Evolutionary conservation across 2,113 vertebrate genomes (phyloP), one percentile per base, ranked within the genome.

Genomic region (Cyprinus carpio): DNA sequence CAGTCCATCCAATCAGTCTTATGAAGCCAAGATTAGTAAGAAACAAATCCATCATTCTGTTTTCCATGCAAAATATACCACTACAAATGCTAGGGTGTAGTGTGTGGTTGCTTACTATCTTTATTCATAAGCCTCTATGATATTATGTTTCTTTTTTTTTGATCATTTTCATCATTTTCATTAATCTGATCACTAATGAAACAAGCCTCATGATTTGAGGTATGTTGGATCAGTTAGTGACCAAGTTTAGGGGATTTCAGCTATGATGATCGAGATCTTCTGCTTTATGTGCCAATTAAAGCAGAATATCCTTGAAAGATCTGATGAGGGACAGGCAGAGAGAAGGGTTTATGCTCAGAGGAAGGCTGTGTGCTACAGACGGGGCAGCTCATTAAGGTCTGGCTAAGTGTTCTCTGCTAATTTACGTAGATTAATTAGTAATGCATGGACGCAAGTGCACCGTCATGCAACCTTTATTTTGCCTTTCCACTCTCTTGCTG

Each of bases 381-480:
- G 13, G 13, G 25, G 67, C 12, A 84, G 18, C 31, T 76, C 40
- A 77, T 84, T 84, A 84, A 62, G 15, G 20, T 64, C 29, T 46
- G 3, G 7, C 13, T 49, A 31, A 77, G 40, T 46, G 58, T 67
- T 49, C 27, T 10, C 13, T 40, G 23, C 75, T 78, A 54, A 85
- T 85, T 79, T 78, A 69, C 83, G 79, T 34, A 31, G 60, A 77
- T 79, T 78, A 58, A 27, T 79, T 49, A 37, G 23, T 78, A 31
- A 62, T 29, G 69, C 23, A 43, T 20, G 51, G 54, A 20, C 16
- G 34, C n/a, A 75, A 78, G 37, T 49, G 72, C 40, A 75, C 71
- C 3, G 40, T 46, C 40, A 74, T 46, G 71, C 40, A 46, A 43
- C 37, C 37, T 46, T 74, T 74, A 13, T 46, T 46, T n/a, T 13